Base-by-base conservation (phyloP, 2,888 invertebrate species). In the Lycia hirtaria region DNA sequence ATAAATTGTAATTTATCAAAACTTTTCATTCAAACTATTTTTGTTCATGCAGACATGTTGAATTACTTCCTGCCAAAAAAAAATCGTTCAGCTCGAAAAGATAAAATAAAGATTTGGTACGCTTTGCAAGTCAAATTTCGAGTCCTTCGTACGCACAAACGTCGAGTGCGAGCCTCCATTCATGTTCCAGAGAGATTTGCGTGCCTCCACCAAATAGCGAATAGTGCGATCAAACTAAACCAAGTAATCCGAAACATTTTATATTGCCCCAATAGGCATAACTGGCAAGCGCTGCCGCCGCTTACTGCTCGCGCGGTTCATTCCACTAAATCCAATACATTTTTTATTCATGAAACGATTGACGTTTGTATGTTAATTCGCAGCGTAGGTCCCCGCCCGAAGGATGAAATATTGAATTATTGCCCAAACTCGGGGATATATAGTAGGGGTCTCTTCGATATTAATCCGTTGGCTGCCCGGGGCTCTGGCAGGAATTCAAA, bases 321-420 rank as follows among this genome's bases (percentile, higher is more conserved):
- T 90, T 88, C 78, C 78, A 85, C 89, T 88, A 90, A 91, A 92
- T 89, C 90, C 91, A 90, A 92, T 92, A 91, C 90, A 92, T 90
- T 92, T 89, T 91, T 91, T 91, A 92, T 92, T 91, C 91, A 92
- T 91, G 90, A 87, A 91, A 89, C 90, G 88, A 92, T 91, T 90
- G 91, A 90, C 92, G 88, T 92, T 92, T 91, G 89, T 92, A 92
- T 92, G 92, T 90, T 92, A 92, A 92, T 92, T 88, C 86, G 76
- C 84, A 76, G 83, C 81, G 84, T 83, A 86, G 88, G 87, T 88
- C 88, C 83, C 87, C 82, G 81, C 79, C 80, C 82, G 82, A 80
- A 81, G 87, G 88, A 88, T 87, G 90, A 90, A 90, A 92, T 91
- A 92, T 92, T 91, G 92, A 90, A 89, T 91, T 89, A 92, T 90